Evolutionary conservation across 1,140 invertebrate species (phyloP).

Genomic region (Solen grandis): DNA sequence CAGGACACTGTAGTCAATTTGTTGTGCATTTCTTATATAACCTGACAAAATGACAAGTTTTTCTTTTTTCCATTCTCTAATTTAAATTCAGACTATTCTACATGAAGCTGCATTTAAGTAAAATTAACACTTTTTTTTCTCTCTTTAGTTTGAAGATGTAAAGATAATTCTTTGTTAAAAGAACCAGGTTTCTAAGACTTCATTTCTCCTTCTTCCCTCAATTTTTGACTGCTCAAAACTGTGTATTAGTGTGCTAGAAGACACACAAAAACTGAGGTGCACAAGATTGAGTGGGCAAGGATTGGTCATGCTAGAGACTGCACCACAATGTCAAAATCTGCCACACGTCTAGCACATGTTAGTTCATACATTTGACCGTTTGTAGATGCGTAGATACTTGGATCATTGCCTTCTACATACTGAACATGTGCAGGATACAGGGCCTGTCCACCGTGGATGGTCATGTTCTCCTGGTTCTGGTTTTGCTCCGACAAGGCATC

Average conservation of each 20-base stretch:
- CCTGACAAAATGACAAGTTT: too few species aligned
- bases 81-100: too few species aligned
- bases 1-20: too few species aligned
- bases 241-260: background rate
- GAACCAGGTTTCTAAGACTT: background rate
- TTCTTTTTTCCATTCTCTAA: too few species aligned
- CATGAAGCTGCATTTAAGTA: too few species aligned
- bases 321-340: constrained; percentile 39
- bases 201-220: too few species aligned
- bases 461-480: constrained; percentile 74
- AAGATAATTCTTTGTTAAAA: too few species aligned
- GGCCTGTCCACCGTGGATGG: constrained; percentile 75
- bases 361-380: constrained; percentile 85
- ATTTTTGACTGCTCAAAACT: background rate
- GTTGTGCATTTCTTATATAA: too few species aligned
- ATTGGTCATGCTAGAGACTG: too few species aligned
- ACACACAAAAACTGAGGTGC: background rate
- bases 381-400: constrained; percentile 86
- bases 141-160: too few species aligned
- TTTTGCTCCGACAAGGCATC: constrained; percentile 57
- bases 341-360: constrained; percentile 61
- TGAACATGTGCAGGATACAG: constrained; percentile 85
- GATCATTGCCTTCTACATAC: constrained; percentile 87
- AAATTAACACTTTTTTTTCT: too few species aligned
- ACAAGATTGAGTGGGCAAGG: background rate